phyloP scores from a whole-genome alignment of 2,797 vertebrate genomes.

The Argentina silus region DNA sequence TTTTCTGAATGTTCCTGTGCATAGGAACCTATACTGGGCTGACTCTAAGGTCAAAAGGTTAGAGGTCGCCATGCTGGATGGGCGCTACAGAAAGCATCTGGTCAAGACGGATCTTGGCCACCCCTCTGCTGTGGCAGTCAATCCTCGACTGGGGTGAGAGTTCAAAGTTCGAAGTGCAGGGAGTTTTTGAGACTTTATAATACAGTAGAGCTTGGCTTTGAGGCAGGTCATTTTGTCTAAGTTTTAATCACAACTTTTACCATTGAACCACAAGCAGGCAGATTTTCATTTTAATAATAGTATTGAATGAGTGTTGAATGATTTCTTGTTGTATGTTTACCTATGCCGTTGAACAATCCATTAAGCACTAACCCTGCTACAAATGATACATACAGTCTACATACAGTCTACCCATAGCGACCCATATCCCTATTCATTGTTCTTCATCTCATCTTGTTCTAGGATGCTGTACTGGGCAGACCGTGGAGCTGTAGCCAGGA shows the following conservation, averaged over 20 bases:
- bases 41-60: slow-evolving; percentile 84
- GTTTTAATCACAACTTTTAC: too few relatives aligned
- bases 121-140: slow-evolving; percentile 88
- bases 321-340: background rate
- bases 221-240: background rate
- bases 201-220: background rate
- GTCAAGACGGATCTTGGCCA: slow-evolving; percentile 83
- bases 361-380: too few relatives aligned
- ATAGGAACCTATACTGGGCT: slow-evolving; percentile 93
- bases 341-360: too few relatives aligned
- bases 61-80: slow-evolving; percentile 90
- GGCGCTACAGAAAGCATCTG: slow-evolving; percentile 91
- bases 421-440: background rate
- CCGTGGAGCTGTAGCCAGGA: slow-evolving; percentile 84
- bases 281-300: too few relatives aligned
- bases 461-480: slow-evolving; percentile 92
- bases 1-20: background rate
- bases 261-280: too few relatives aligned
- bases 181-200: background rate
- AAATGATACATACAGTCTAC: too few relatives aligned
- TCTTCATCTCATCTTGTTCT: background rate
- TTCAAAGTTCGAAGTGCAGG: background rate
- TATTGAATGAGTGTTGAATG: background rate
- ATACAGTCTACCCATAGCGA: too few relatives aligned
- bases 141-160: slow-evolving; percentile 86